Percentiles rank a stretch among this genome's conserved stretches.
Evolutionary conservation across 2,888 invertebrate genomes (phyloP).

Genomic region (Seira ritae): DNA sequence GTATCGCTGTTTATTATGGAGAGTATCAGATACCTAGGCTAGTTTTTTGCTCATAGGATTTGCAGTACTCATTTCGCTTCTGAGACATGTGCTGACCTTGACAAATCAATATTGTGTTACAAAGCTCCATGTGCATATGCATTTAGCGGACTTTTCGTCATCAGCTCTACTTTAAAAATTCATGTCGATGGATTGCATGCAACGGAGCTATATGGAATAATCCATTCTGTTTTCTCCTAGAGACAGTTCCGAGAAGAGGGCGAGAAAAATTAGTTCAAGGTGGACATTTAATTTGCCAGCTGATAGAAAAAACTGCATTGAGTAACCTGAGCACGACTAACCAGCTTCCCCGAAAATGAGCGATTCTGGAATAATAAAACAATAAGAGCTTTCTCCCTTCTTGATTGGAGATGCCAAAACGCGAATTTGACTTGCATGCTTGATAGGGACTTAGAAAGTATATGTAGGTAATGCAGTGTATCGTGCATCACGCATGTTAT

Average conservation of each 20-base stretch:
- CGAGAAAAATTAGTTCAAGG: neutral
- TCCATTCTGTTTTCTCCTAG: neutral
- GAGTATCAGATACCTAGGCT: too few species aligned
- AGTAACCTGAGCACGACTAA: neutral
- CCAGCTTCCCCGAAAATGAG: neutral
- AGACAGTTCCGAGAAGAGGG: too few species aligned
- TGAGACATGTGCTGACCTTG: constrained; percentile 8
- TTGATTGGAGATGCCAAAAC: neutral
- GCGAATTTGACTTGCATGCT: neutral
- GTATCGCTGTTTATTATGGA: too few species aligned
- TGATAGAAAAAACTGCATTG: neutral
- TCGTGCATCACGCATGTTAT: constrained; percentile 54
- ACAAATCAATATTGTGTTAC: constrained; percentile 36
- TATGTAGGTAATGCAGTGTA: neutral
- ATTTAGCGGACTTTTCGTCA: neutral
- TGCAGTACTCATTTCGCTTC: neutral
- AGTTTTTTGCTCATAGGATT: neutral
- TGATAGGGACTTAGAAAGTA: too few species aligned
- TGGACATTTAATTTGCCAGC: neutral
- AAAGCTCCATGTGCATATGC: neutral
- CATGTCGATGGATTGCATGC: neutral
- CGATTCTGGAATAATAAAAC: too few species aligned
- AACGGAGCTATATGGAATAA: neutral
- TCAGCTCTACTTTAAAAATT: neutral
- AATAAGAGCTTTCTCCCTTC: too few species aligned